A percentile compares a stretch with the other conserved stretches of the same genome.
Conservation (phyloP, 2,888 invertebrate genomes). For the Tetragonula carbonaria region DNA sequence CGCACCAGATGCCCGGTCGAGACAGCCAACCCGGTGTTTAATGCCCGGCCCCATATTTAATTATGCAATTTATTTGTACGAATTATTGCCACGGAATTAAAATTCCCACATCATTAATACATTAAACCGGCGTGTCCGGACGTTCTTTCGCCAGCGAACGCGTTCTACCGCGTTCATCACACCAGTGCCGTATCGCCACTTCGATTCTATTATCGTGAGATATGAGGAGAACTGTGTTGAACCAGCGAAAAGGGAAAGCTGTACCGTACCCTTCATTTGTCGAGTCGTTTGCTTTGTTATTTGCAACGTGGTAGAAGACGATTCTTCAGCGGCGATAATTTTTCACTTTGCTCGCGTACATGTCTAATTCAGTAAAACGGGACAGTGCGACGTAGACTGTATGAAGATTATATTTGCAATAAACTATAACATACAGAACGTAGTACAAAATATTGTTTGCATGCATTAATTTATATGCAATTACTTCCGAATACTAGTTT, state of each 20-base stretch:
- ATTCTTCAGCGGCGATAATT: too few relatives aligned
- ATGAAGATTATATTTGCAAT: too few relatives aligned
- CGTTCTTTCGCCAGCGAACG: neutral
- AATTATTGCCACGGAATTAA: slow-evolving; percentile 57
- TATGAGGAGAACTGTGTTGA: neutral
- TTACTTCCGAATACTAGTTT: too few relatives aligned
- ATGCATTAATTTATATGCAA: too few relatives aligned
- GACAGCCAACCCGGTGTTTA: slow-evolving; percentile 47
- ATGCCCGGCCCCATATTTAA: slow-evolving; percentile 55
- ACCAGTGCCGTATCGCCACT: slow-evolving; percentile 7
- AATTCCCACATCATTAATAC: slow-evolving; percentile 58
- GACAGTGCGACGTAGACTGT: too few relatives aligned
- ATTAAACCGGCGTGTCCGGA: slow-evolving; percentile 2
- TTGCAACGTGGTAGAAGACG: too few relatives aligned
- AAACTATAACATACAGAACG: too few relatives aligned
- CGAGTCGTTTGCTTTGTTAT: neutral
- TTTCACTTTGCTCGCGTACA: too few relatives aligned
- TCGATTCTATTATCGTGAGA: slow-evolving; percentile 16
- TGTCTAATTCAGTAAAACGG: too few relatives aligned
- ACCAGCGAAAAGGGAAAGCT: neutral
- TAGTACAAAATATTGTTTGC: too few relatives aligned
- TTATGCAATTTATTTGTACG: slow-evolving; percentile 53
- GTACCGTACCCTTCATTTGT: neutral
- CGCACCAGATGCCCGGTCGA: slow-evolving; percentile 51
- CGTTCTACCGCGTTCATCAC: slow-evolving; percentile 17